A percentile compares a stretch with the other conserved stretches of the same genome.
These are phyloP conservation scores for Champsocephalus gunnari DNA, from an alignment of 2,797 vertebrate genomes.

Conservation along the genomic window DNA sequence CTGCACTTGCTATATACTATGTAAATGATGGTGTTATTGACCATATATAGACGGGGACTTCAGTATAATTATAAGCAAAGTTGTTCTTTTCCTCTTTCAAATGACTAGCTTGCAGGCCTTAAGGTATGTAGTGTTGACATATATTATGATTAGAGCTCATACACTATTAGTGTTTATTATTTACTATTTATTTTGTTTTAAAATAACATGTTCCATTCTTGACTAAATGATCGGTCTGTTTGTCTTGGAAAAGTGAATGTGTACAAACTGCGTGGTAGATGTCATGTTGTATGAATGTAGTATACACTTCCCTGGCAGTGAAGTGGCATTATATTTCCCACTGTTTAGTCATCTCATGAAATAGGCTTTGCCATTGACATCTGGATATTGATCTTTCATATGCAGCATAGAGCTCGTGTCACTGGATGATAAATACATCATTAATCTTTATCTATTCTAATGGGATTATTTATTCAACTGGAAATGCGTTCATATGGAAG, in stretches of 20 bases:
- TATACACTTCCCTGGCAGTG: slow-evolving; percentile 51
- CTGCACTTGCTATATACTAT: slow-evolving; percentile 16
- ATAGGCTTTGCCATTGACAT: slow-evolving; percentile 52
- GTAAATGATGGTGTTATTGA: slow-evolving; percentile 23
- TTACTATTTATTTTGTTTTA: slow-evolving; percentile 12
- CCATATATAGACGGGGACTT: slow-evolving; percentile 22
- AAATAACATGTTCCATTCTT: slow-evolving; percentile 11
- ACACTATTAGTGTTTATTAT: background rate
- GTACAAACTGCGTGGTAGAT: slow-evolving; percentile 4
- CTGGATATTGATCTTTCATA: slow-evolving; percentile 48
- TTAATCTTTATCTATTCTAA: slow-evolving; percentile 74
- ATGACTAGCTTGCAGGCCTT: background rate
- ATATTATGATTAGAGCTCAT: slow-evolving; percentile 1
- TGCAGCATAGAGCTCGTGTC: slow-evolving; percentile 58
- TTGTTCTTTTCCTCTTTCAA: slow-evolving; percentile 10
- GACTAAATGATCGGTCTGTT: background rate
- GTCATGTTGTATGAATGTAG: slow-evolving; percentile 36
- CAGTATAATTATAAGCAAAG: slow-evolving; percentile 44
- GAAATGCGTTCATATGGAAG: slow-evolving; percentile 53
- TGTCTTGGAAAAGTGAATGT: slow-evolving; percentile 31
- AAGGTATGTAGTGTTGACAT: slow-evolving; percentile 25
- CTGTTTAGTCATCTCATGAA: slow-evolving; percentile 67
- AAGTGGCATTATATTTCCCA: slow-evolving; percentile 54
- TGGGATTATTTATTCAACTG: slow-evolving; percentile 69
- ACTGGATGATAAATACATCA: slow-evolving; percentile 69